Conservation (phyloP, 2,888 invertebrate species). For the Tricholauxania praeusta region DNA sequence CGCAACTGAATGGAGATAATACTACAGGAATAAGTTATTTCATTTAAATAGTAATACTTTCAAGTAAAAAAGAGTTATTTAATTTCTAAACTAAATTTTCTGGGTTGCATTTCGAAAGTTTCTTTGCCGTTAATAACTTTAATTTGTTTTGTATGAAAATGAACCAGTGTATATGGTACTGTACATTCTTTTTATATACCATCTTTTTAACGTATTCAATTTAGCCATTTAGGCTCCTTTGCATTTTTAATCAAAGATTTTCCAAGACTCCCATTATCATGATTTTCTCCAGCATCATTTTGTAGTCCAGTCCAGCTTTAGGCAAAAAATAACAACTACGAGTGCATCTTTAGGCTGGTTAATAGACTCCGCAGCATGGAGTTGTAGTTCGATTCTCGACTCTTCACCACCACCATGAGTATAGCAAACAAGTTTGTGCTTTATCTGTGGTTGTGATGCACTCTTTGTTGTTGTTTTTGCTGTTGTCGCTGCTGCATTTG, state of each 20-base stretch:
- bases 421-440: slow-evolving; percentile 40
- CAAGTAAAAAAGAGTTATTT: too few species aligned
- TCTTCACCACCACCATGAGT: neutral
- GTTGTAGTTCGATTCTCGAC: neutral
- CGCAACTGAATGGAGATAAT: too few species aligned
- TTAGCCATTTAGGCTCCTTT: slow-evolving; percentile 36
- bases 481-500: neutral
- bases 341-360: slow-evolving; percentile 29
- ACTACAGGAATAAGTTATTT: too few species aligned
- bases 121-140: too few species aligned
- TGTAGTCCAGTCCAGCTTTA: too few species aligned
- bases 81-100: too few species aligned
- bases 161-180: too few species aligned
- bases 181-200: too few species aligned
- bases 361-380: slow-evolving; percentile 10
- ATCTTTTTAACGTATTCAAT: slow-evolving; percentile 31
- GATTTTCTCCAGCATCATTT: slow-evolving; percentile 5
- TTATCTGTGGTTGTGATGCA: slow-evolving; percentile 41
- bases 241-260: slow-evolving; percentile 34
- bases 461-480: slow-evolving; percentile 10
- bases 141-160: neutral
- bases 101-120: too few species aligned
- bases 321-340: neutral
- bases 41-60: too few species aligned
- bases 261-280: slow-evolving; percentile 32